phyloP scores from a whole-genome alignment of 2,113 vertebrate genomes.

The Nematolebias whitei region DNA sequence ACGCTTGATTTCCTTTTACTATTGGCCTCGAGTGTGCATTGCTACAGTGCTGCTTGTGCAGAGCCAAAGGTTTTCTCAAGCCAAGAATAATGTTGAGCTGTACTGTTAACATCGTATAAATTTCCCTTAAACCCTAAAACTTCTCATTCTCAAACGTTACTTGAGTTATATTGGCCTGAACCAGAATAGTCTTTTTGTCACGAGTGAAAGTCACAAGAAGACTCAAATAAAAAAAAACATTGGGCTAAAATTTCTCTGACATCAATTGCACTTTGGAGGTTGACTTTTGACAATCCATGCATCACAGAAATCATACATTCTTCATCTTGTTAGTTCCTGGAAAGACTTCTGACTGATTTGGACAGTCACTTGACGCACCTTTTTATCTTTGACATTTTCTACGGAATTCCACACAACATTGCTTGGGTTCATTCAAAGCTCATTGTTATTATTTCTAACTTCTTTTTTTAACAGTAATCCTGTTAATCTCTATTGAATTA shows the following conservation, averaged over 20 bases:
- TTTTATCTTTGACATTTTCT: conserved; percentile 43
- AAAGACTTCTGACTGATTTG: conserved; percentile 43
- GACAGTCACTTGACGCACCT: conserved; percentile 57
- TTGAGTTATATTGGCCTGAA: conserved; percentile 25
- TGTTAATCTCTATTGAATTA: conserved; percentile 66
- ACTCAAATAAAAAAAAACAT: conserved; percentile 64
- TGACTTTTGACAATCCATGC: conserved; percentile 64
- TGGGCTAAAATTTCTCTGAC: conserved; percentile 48
- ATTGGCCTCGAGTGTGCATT: conserved; percentile 24
- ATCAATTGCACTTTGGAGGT: conserved; percentile 51
- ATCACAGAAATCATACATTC: conserved; percentile 41
- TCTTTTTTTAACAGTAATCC: conserved; percentile 19
- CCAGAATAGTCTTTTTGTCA: conserved; percentile 55
- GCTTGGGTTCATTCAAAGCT: conserved; percentile 38
- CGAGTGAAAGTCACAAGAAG: conserved; percentile 57
- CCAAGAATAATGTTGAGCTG: conserved; percentile 66
- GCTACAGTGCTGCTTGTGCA: conserved; percentile 40
- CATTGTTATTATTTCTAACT: neutral
- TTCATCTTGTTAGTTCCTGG: conserved; percentile 51
- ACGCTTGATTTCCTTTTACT: conserved; percentile 57
- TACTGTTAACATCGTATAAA: conserved; percentile 56
- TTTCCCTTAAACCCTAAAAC: conserved; percentile 60
- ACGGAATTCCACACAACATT: conserved; percentile 35
- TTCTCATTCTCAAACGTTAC: conserved; percentile 36
- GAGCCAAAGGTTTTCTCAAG: conserved; percentile 58